Base-by-base conservation (phyloP, 92 coral and sea anemone genomes). In the Parazoanthus darwini region DNA sequence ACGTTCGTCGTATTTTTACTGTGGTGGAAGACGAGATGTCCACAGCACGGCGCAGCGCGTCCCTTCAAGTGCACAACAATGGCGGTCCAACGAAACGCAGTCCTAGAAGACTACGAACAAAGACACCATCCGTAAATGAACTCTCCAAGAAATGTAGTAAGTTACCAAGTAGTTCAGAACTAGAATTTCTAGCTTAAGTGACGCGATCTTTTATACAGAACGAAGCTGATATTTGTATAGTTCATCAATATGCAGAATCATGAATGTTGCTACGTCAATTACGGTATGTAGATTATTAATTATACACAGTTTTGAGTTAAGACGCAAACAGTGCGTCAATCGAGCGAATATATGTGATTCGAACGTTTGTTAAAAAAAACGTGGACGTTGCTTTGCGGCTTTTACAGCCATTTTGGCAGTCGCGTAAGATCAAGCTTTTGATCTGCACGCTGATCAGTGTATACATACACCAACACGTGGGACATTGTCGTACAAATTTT, bases 51-150 rank as follows among this genome's bases (percentile, higher is more conserved):
- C 93, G 98, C 11, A 90, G 92, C 80, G 90, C 92, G 85, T 90
- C 93, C 81, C 78, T 94, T 42, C 90, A 86, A 23, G 59, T 77
- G 38, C 79, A 85, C 36, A 81, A 81, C 58, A 88, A 79, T 86
- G 82, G 90, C 75, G 74, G 78, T 67, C 89, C 89, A 37, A 78
- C 86, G 5, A 94, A 97, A 87, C 96, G 95, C 63, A 96, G 98
- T 50, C 98, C 98, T n/a, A 92, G 95, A 59, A 79, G 92, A 56
- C 90, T 89, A 36, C 93, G 99, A 79, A 94, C 98, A n/a, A 97
- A 97, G 82, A 97, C 99, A 58, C 99, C 99, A 5, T 97, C 98
- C 16, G 92, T 92, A 68, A 95, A 97, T 88, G 99, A 97, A 76
- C 93, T 95, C 18, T 93, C 96, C 80, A 97, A 92, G 89, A 95